Conservation (phyloP, 2,113 vertebrate species). For the Rana temporaria region DNA sequence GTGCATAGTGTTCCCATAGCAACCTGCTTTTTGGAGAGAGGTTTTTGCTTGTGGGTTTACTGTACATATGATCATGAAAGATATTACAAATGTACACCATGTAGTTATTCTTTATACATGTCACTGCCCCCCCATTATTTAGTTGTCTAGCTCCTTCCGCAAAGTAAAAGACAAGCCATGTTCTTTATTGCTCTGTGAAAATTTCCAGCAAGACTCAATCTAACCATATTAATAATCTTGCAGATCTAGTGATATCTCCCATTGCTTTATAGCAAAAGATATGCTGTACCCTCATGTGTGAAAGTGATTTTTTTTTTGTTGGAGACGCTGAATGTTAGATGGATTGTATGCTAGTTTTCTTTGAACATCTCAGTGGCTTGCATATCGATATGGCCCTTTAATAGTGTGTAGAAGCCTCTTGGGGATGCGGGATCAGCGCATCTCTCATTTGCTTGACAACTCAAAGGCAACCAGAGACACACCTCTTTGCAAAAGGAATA, state of each 20-base stretch:
- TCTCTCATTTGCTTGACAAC: constrained; percentile 17
- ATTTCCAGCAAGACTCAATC: not conserved
- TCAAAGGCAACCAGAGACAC: constrained; percentile 43
- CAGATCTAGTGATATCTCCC: not conserved
- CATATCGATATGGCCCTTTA: constrained; percentile 35
- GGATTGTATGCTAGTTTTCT: not conserved
- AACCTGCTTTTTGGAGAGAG: constrained; percentile 9
- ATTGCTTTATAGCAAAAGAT: not conserved
- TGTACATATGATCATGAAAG: constrained; percentile 9
- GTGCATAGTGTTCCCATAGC: constrained; percentile 31
- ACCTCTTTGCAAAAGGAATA: constrained; percentile 46
- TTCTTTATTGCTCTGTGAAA: not conserved
- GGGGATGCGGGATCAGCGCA: constrained; percentile 38
- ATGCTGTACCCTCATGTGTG: not conserved
- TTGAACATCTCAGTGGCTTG: constrained; percentile 44
- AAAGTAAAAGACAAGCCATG: not conserved
- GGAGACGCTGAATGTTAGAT: not conserved
- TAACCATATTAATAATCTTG: not conserved
- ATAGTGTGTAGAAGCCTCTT: constrained; percentile 28
- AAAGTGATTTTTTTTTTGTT: constrained; percentile 15
- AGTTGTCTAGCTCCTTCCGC: not conserved
- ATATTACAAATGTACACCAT: constrained; percentile 6
- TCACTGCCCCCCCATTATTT: not conserved
- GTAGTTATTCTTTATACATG: not conserved
- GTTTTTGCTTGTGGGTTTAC: not conserved